Evolutionary conservation across 2,113 vertebrate genomes (phyloP).

Genomic region (Xyrauchen texanus): DNA sequence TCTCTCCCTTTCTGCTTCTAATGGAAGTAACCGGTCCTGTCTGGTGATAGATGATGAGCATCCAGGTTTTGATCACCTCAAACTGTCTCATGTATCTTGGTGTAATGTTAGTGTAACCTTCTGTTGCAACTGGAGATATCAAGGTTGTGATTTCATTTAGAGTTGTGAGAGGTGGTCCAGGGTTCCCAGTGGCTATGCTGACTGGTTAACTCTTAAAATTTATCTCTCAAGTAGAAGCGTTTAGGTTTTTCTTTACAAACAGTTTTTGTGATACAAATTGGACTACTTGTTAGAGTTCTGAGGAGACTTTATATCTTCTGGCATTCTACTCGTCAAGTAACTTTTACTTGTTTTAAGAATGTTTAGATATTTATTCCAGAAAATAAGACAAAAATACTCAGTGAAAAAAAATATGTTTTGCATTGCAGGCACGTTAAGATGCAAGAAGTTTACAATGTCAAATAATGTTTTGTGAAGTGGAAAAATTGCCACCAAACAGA

Average conservation of each 20-base stretch:
- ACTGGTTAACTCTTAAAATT: background rate
- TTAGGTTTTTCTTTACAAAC: background rate
- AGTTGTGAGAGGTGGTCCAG: background rate
- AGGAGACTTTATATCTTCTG: too few species aligned
- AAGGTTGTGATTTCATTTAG: conserved; percentile 9
- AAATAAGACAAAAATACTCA: too few species aligned
- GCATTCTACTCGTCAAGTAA: too few species aligned
- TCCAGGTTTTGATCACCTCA: background rate
- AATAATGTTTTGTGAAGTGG: too few species aligned
- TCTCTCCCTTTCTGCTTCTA: background rate
- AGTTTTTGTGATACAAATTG: background rate
- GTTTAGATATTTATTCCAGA: too few species aligned
- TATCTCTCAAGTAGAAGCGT: background rate
- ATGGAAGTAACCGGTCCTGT: background rate
- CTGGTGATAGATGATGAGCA: conserved; percentile 2
- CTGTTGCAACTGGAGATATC: background rate
- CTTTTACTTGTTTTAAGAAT: too few species aligned
- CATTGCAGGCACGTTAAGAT: too few species aligned
- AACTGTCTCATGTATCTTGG: background rate
- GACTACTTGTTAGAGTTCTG: too few species aligned
- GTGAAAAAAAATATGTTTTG: too few species aligned
- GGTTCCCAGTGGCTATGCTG: background rate
- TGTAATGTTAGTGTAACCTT: background rate
- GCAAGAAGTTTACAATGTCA: too few species aligned
- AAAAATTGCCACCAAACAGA: too few species aligned